Percentiles rank a stretch among this genome's conserved stretches.
phyloP scores from a whole-genome alignment of 2,113 vertebrate species.

The Suricata suricatta region DNA sequence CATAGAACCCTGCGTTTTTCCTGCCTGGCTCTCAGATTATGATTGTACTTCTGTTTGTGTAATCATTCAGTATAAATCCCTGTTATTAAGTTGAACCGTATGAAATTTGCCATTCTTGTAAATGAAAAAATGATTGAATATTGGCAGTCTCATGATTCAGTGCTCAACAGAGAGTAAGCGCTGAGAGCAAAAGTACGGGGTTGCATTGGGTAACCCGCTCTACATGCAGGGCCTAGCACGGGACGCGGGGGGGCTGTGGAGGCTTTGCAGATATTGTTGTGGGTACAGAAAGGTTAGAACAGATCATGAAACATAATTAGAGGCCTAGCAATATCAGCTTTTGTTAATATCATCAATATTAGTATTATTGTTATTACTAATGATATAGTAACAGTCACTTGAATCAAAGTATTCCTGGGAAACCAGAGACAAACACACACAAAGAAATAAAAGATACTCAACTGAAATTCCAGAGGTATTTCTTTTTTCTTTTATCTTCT shows the following conservation, averaged over 20 bases:
- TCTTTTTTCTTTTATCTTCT: not conserved
- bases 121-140: not conserved
- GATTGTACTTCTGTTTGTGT: not conserved
- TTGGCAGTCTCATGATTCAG: not conserved
- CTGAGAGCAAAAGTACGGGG: not conserved
- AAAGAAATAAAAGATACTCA: not conserved
- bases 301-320: not conserved
- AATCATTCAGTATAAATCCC: not conserved
- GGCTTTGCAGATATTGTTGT: not conserved
- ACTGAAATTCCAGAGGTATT: not conserved
- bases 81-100: not conserved
- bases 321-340: not conserved
- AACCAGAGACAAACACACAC: not conserved
- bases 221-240: not conserved
- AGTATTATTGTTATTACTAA: not conserved
- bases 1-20: not conserved
- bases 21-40: not conserved
- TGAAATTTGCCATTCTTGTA: not conserved
- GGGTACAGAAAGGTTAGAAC: not conserved
- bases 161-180: not conserved
- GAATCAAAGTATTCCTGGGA: not conserved
- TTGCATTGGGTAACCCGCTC: not conserved
- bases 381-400: not conserved
- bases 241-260: not conserved
- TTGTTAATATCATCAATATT: not conserved